These are phyloP conservation scores for Carposina sasakii DNA, from an alignment of 1,140 invertebrate genomes.

Conservation along the genomic window DNA sequence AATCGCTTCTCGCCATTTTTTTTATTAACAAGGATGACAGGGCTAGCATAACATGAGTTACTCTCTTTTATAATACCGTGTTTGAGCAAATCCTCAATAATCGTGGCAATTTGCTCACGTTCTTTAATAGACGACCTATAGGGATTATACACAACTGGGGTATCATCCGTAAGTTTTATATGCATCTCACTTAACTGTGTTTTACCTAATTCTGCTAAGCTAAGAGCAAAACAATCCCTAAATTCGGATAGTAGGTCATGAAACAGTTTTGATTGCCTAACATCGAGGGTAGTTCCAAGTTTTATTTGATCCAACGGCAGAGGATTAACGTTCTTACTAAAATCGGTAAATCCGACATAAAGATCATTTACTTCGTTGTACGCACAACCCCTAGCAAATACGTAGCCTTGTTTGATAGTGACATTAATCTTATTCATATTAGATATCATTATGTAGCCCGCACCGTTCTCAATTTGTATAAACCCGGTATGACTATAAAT, in stretches of 20 bases:
- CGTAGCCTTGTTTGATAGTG: background rate
- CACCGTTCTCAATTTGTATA: background rate
- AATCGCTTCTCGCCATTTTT: slow-evolving; percentile 25
- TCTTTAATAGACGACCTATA: slow-evolving; percentile 1
- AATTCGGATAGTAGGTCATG: background rate
- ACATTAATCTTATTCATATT: background rate
- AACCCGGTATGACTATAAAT: slow-evolving; percentile 1
- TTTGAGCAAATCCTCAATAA: slow-evolving; percentile 1
- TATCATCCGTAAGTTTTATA: slow-evolving; percentile 2
- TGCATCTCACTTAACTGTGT: background rate
- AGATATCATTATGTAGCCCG: slow-evolving; percentile 1
- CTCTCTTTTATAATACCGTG: slow-evolving; percentile 4
- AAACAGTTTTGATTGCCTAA: background rate
- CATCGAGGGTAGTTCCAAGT: background rate
- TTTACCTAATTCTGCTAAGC: slow-evolving; percentile 1
- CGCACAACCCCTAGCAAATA: background rate
- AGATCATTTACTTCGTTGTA: background rate
- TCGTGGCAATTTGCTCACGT: background rate
- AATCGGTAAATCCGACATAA: background rate
- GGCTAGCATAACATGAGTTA: slow-evolving; percentile 23
- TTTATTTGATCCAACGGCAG: background rate
- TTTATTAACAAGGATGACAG: slow-evolving; percentile 24
- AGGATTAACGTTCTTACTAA: background rate
- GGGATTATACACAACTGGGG: slow-evolving; percentile 1
- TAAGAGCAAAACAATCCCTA: slow-evolving; percentile 3